A percentile compares a stretch with the other conserved stretches of the same genome.
Conservation (phyloP, 2,113 vertebrate genomes). For the Todiramphus chloris region DNA sequence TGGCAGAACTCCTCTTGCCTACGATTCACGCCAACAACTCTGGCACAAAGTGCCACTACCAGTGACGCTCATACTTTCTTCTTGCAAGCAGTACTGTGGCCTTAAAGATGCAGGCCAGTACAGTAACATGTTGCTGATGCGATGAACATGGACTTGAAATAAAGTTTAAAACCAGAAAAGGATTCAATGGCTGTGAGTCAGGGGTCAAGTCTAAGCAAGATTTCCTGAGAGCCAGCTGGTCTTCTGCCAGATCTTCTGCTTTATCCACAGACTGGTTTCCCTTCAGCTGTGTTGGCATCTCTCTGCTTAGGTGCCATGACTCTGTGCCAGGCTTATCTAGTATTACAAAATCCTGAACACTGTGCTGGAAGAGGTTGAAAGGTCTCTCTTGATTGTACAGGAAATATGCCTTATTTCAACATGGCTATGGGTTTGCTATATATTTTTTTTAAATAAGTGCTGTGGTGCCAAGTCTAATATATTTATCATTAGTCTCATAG, state of each 20-base stretch:
- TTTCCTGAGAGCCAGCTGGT: neutral
- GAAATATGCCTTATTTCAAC: neutral
- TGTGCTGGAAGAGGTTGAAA: neutral
- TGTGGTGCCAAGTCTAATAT: neutral
- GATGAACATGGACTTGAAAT: neutral
- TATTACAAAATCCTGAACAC: neutral
- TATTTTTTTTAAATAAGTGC: neutral
- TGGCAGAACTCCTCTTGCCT: conserved; percentile 11
- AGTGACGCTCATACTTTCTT: neutral
- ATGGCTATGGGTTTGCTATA: neutral
- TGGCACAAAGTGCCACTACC: neutral
- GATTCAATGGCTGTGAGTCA: neutral
- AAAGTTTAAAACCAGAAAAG: conserved; percentile 19
- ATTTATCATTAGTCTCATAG: neutral
- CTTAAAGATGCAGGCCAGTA: neutral
- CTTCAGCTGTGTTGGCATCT: neutral
- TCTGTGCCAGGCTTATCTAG: neutral
- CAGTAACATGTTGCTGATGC: neutral
- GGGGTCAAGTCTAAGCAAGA: neutral
- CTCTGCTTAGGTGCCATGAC: neutral
- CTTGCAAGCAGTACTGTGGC: neutral
- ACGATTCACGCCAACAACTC: neutral
- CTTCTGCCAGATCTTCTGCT: conserved; percentile 10
- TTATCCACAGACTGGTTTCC: neutral
- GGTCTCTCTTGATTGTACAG: neutral